Percentiles rank a stretch among this genome's conserved stretches.
phyloP scores from a whole-genome alignment of 2,888 invertebrate genomes.

The Sphaeridia pumilis region DNA sequence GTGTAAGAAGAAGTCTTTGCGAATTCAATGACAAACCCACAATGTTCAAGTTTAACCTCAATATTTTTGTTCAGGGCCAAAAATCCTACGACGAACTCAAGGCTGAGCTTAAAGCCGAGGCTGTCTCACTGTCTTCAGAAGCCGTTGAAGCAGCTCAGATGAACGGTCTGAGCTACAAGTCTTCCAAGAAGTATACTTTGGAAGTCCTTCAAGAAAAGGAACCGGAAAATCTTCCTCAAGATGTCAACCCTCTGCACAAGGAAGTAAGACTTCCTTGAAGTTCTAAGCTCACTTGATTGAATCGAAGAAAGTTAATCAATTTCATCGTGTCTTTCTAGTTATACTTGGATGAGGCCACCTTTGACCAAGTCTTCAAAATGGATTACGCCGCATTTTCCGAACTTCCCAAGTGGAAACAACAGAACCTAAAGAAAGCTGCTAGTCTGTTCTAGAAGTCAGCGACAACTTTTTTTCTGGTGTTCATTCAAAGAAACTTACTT shows the following conservation, averaged over 20 bases:
- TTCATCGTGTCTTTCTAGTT: too few species aligned
- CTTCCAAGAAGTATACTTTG: constrained; percentile 66
- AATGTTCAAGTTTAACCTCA: background rate
- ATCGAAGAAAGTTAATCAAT: too few species aligned
- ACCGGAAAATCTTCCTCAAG: constrained; percentile 63
- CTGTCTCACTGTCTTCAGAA: constrained; percentile 39
- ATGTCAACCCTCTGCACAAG: constrained; percentile 71
- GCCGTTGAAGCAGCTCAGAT: constrained; percentile 21
- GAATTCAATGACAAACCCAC: background rate
- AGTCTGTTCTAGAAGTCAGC: constrained; percentile 80
- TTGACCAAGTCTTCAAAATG: constrained; percentile 69
- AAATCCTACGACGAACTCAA: constrained; percentile 44
- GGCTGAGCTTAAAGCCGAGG: constrained; percentile 46
- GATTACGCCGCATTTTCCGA: constrained; percentile 63
- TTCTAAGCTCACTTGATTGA: too few species aligned
- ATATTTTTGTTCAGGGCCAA: constrained; percentile 43
- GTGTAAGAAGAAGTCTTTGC: too few species aligned
- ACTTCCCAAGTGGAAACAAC: constrained; percentile 76
- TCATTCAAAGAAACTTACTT: too few species aligned
- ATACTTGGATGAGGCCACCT: constrained; percentile 78
- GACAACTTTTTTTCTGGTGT: too few species aligned
- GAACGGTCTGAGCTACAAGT: constrained; percentile 51
- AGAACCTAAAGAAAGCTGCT: constrained; percentile 71
- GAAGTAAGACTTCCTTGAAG: too few species aligned
- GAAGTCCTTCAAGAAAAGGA: constrained; percentile 56